A percentile compares a stretch with the other conserved stretches of the same genome.
phyloP scores from a whole-genome alignment of 2,797 vertebrate species.

The Calcarius lapponicus region DNA sequence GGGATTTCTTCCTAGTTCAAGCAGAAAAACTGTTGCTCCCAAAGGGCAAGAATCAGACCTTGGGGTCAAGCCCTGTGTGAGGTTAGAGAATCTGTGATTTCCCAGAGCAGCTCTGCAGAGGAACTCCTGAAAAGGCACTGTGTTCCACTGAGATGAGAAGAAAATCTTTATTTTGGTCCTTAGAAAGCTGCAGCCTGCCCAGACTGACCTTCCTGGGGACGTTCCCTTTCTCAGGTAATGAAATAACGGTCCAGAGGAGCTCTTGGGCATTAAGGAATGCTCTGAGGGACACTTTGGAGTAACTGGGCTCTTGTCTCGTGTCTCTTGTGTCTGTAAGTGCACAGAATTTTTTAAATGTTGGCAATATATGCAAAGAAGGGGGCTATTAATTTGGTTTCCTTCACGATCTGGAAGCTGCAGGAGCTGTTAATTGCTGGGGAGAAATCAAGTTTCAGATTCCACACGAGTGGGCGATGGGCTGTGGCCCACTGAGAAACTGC shows the following conservation, averaged over 20 bases:
- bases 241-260: background rate
- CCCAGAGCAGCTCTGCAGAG: background rate
- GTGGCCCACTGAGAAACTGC: rapidly evolving
- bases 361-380: background rate
- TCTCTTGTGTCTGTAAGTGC: background rate
- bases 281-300: background rate
- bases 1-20: background rate
- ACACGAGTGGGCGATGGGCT: rapidly evolving
- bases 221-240: background rate
- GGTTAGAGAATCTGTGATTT: slow-evolving; percentile 44
- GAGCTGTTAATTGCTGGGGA: background rate
- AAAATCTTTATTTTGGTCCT: background rate
- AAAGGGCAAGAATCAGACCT: slow-evolving; percentile 11
- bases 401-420: background rate
- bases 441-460: background rate
- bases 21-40: background rate
- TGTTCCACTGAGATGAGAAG: slow-evolving; percentile 3
- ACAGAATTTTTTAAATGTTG: background rate
- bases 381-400: background rate
- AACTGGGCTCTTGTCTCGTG: background rate
- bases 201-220: background rate
- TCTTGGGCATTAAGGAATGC: background rate
- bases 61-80: slow-evolving; percentile 32
- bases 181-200: background rate
- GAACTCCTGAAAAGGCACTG: slow-evolving; percentile 5